Conservation (phyloP, 2,797 vertebrate species). For the Ceryle rudis region DNA sequence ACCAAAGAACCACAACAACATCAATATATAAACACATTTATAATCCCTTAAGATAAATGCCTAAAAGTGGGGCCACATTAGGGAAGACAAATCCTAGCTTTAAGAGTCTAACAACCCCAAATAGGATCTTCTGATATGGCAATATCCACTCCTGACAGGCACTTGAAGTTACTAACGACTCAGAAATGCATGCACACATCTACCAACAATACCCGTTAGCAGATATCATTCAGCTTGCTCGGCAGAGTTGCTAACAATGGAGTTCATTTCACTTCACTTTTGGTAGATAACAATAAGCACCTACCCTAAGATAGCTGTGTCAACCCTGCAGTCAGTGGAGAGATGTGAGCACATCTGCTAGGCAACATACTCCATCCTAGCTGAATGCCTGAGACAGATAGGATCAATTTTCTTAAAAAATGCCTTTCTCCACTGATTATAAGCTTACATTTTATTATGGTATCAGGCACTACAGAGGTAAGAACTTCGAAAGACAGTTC, state of each 20-base stretch:
- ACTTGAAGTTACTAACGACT: not conserved
- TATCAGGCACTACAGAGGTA: not conserved
- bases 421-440: not conserved
- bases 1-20: not conserved
- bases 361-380: not conserved
- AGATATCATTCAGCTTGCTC: not conserved
- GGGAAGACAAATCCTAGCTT: not conserved
- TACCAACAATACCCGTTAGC: not conserved
- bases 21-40: not conserved
- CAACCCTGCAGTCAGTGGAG: not conserved
- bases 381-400: not conserved
- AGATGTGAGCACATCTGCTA: not conserved
- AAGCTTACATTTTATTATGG: not conserved
- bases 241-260: not conserved
- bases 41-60: not conserved
- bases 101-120: not conserved
- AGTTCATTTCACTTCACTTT: not conserved
- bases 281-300: not conserved
- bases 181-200: not conserved
- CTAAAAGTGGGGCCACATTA: not conserved
- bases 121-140: not conserved
- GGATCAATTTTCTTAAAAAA: not conserved
- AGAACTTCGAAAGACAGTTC: not conserved
- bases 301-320: not conserved
- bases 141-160: not conserved